These are phyloP conservation scores for Psammodynastes pulverulentus DNA, from an alignment of 2,113 vertebrate genomes.

Conservation along the genomic window DNA sequence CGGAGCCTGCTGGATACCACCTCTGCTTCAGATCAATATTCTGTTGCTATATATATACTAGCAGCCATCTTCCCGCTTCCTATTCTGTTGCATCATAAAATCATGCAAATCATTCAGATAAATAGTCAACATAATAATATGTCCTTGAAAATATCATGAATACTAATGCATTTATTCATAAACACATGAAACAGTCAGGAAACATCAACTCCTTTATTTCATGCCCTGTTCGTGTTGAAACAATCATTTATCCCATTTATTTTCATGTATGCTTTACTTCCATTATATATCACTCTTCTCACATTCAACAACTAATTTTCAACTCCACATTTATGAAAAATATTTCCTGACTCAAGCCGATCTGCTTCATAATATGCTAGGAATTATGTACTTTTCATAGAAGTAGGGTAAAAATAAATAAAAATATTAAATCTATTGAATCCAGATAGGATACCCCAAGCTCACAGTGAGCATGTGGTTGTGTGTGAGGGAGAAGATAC, in stretches of 20 bases:
- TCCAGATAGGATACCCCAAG: background rate
- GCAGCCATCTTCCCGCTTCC: no score
- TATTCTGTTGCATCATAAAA: background rate
- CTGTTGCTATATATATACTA: no score
- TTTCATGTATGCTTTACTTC: background rate
- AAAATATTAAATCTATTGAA: background rate
- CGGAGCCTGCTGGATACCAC: no score
- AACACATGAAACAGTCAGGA: background rate
- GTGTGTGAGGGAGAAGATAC: background rate
- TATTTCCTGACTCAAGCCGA: background rate
- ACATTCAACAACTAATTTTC: background rate
- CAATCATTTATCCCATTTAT: background rate
- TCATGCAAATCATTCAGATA: background rate
- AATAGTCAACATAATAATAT: background rate
- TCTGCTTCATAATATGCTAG: background rate
- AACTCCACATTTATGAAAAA: background rate
- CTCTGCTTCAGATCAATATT: no score
- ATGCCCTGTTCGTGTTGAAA: background rate
- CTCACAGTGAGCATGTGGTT: background rate
- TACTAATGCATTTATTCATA: background rate
- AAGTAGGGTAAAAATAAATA: background rate
- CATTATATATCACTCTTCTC: background rate
- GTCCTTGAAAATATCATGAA: background rate
- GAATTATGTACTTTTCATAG: background rate
- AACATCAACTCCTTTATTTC: background rate